Evolutionary conservation across 2,113 vertebrate genomes (phyloP).

Genomic region (Onychostruthus taczanowskii): DNA sequence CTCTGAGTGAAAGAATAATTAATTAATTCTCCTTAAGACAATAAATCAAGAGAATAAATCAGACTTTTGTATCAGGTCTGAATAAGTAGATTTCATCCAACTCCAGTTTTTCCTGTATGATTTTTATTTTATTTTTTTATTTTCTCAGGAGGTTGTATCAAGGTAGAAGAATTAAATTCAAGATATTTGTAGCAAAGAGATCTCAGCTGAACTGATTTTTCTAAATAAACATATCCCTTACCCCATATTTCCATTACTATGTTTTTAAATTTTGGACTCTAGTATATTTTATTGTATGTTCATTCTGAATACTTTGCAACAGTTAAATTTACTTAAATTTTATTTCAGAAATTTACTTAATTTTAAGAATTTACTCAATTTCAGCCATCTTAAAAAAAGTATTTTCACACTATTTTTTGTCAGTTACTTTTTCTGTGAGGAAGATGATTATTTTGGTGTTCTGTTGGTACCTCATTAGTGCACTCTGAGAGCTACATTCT

Average conservation of each 20-base stretch:
- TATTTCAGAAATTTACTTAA: not conserved
- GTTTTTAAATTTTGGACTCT: not conserved
- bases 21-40: not conserved
- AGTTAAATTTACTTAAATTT: not conserved
- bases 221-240: not conserved
- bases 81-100: not conserved
- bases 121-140: not conserved
- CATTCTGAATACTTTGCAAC: not conserved
- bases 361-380: not conserved
- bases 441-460: not conserved
- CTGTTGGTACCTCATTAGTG: not conserved
- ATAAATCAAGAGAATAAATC: not conserved
- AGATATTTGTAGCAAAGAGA: not conserved
- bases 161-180: not conserved
- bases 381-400: not conserved
- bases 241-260: accelerated
- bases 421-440: not conserved
- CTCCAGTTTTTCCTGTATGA: not conserved
- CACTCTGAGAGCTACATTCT: not conserved
- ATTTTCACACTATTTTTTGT: not conserved
- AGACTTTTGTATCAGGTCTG: not conserved
- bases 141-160: not conserved
- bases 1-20: not conserved
- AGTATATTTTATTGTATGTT: not conserved
- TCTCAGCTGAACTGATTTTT: not conserved